These are phyloP conservation scores for Chionodraco myersi DNA, from an alignment of 2,113 vertebrate genomes.

Conservation along the genomic window DNA sequence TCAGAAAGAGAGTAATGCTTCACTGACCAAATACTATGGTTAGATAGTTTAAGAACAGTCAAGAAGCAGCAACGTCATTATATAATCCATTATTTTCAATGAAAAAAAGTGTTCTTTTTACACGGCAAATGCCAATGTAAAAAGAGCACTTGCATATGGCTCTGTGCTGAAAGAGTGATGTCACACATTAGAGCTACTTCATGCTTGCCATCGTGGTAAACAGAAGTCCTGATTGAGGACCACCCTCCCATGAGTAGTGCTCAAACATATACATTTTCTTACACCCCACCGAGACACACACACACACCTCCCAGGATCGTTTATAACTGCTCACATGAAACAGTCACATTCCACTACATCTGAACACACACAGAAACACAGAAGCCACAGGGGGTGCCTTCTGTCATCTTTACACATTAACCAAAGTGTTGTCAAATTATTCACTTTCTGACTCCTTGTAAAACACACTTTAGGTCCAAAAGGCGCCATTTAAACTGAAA, in stretches of 20 bases:
- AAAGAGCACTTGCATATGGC: too few species aligned
- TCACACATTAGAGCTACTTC: slow-evolving; percentile 15
- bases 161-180: slow-evolving; percentile 15
- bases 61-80: background rate
- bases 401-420: slow-evolving; percentile 71
- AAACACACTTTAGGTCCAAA: slow-evolving; percentile 18
- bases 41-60: background rate
- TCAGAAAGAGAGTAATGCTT: too few species aligned
- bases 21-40: background rate
- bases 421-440: slow-evolving; percentile 64
- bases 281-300: slow-evolving; percentile 42
- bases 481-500: background rate
- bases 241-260: slow-evolving; percentile 28
- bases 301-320: slow-evolving; percentile 53
- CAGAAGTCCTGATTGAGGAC: slow-evolving; percentile 46
- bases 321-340: slow-evolving; percentile 67
- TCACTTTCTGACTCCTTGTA: slow-evolving; percentile 25
- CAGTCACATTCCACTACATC: slow-evolving; percentile 59
- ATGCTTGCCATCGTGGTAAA: slow-evolving; percentile 18
- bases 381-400: slow-evolving; percentile 58
- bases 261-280: slow-evolving; percentile 55
- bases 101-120: too few species aligned
- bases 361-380: slow-evolving; percentile 10
- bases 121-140: too few species aligned
- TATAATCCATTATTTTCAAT: too few species aligned